Base-by-base conservation (phyloP, 2,888 invertebrate genomes). In the Catocala fraxini region DNA sequence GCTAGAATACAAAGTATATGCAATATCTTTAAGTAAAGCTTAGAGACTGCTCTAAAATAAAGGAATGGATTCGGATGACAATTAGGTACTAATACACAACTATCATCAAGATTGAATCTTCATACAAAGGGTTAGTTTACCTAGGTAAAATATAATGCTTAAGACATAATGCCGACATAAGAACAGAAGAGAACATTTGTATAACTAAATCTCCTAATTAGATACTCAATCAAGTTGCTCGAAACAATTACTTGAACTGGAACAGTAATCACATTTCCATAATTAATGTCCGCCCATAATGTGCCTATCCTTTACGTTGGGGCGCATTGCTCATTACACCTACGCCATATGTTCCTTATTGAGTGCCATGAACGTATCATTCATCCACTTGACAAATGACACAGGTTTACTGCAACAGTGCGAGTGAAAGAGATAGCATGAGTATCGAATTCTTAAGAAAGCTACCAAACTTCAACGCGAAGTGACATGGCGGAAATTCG, bases 331-430 rank as follows among this genome's bases (percentile, higher is more conserved):
- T 75, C 73, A 73, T 75, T 69, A 73, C 62, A 68, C 35, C 51
- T 33, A 45, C 61, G 54, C 71, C 75, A 75, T 70, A 55, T 75
- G 73, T 63, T 63, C 51, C 53, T 53, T 68, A 73, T 73, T 65
- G 73, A 73, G 63, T 70, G 60, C 62, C 63, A 45, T 73, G 59
- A 65, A 71, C 57, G 64, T 66, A 71, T 75, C 63, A 65, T 64
- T 57, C 59, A 64, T 66, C 55, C 51, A 56, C 63, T 62, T 68
- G 68, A 76, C 66, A 71, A 73, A 73, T 69, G 57, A 66, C 43
- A 63, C 45, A 54, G 39, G 48, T 63, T 56, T 55, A 51, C 56
- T 51, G 15, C 54, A 59, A 39, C 54, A 62, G 34, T 42, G 33
- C 34, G 48, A 52, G 48, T 12, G 55, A 63, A 42, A 46, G 53